Percentiles rank a stretch among this genome's conserved stretches.
These are phyloP conservation scores for Potorous gilbertii DNA, from an alignment of 2,797 vertebrate species.

Conservation along the genomic window DNA sequence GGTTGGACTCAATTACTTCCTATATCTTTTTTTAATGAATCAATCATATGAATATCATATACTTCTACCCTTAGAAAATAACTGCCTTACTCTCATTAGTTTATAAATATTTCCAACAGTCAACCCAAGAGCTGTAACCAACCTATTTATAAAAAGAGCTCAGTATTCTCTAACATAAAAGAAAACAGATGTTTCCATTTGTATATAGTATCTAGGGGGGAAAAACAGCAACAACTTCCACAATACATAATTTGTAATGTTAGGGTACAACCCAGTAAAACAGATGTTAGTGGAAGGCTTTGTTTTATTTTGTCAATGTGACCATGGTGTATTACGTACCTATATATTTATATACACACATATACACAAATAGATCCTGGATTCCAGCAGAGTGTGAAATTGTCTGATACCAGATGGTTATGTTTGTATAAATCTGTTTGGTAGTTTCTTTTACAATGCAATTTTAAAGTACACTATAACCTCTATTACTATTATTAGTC, in stretches of 20 bases:
- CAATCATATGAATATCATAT: not conserved
- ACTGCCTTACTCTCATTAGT: not conserved
- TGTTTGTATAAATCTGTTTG: not conserved
- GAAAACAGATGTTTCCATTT: constrained; percentile 1
- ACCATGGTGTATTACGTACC: not conserved
- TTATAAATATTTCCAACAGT: no score
- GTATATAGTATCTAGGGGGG: not conserved
- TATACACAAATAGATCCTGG: no score
- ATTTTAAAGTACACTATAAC: not conserved
- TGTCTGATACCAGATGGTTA: constrained; percentile 14
- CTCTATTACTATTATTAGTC: not conserved
- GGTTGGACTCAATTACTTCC: no score
- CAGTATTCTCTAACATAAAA: constrained; percentile 24
- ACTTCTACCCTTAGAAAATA: constrained; percentile 13
- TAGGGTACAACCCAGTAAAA: not conserved
- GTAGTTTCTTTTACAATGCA: not conserved
- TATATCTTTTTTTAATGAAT: no score
- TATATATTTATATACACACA: no score
- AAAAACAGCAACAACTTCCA: constrained; percentile 3
- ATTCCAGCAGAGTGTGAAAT: not conserved
- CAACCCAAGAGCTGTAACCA: constrained; percentile 1
- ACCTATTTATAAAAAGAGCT: not conserved
- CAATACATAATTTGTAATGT: constrained; percentile 6
- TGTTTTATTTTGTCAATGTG: not conserved
- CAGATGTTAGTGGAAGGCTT: not conserved